Evolutionary conservation across 2,888 invertebrate species (phyloP).

Genomic region (Anodontia alba): DNA sequence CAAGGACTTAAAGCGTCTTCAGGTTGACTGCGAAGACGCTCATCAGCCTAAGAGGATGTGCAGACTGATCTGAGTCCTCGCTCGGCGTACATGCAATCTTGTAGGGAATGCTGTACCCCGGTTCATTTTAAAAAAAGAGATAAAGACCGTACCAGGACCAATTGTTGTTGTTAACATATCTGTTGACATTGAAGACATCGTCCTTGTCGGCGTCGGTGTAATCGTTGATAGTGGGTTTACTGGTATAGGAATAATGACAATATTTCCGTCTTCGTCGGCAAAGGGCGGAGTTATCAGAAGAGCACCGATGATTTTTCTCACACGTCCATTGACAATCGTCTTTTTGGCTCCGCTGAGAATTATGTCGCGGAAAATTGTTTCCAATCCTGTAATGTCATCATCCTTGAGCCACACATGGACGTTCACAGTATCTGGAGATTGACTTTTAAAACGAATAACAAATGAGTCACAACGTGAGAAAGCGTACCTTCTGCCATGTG

Average conservation of each 20-base stretch:
- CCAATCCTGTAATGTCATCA: constrained; percentile 40
- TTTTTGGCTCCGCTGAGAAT: constrained; percentile 51
- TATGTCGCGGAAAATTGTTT: constrained; percentile 38
- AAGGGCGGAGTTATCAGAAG: constrained; percentile 36
- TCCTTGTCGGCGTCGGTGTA: constrained; percentile 12
- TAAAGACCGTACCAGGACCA: not conserved
- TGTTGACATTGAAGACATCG: too few relatives aligned
- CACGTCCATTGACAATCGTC: constrained; percentile 32
- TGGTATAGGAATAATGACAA: constrained; percentile 1
- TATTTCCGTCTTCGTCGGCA: not conserved
- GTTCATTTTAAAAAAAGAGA: too few relatives aligned
- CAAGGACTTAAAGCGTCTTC: too few relatives aligned
- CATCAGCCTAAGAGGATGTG: too few relatives aligned
- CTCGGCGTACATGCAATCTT: too few relatives aligned
- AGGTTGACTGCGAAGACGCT: too few relatives aligned
- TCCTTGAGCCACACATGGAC: constrained; percentile 63
- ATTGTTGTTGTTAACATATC: not conserved
- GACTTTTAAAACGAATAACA: too few relatives aligned
- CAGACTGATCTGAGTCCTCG: too few relatives aligned
- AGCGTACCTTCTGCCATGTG: too few relatives aligned
- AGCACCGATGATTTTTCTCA: constrained; percentile 50
- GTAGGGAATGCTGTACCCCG: too few relatives aligned
- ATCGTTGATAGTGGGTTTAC: constrained; percentile 30
- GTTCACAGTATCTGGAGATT: constrained; percentile 43
- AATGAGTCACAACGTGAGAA: too few relatives aligned